These are phyloP conservation scores for Patella caerulea DNA, from an alignment of 2,888 invertebrate species.

Conservation along the genomic window DNA sequence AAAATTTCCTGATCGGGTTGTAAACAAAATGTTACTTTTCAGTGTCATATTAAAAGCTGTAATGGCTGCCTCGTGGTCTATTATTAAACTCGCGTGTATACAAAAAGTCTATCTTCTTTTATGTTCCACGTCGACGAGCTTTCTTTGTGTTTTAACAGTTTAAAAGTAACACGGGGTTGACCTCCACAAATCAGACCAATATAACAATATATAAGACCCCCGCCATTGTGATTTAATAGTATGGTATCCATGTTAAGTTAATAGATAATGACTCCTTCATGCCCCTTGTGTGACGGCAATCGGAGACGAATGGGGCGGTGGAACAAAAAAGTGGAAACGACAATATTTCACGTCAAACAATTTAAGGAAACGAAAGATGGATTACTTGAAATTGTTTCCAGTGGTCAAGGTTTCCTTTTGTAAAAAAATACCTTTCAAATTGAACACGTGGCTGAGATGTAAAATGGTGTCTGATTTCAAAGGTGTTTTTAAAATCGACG, in stretches of 20 bases:
- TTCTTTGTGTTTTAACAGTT: background rate
- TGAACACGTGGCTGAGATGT: background rate
- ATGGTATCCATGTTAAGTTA: background rate
- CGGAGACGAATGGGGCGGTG: background rate
- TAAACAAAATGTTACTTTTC: no score
- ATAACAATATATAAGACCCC: slow-evolving; percentile 1
- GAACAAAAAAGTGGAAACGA: background rate
- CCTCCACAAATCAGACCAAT: background rate
- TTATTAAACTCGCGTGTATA: no score
- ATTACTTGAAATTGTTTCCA: background rate
- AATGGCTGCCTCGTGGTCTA: no score
- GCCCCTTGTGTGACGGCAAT: background rate
- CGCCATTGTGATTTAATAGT: slow-evolving; percentile 1
- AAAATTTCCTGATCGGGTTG: no score
- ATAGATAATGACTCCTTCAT: background rate
- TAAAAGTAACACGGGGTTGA: background rate
- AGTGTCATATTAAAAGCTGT: no score
- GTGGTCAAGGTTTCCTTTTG: background rate
- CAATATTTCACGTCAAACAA: background rate
- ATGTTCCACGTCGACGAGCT: background rate
- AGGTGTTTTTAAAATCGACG: no score
- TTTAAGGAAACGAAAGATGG: background rate
- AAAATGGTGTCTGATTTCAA: background rate
- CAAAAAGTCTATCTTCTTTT: no score
- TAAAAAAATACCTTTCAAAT: background rate